Percentiles rank a stretch among this genome's conserved stretches.
phyloP scores from a whole-genome alignment of 2,888 invertebrate genomes.

The Cataglyphis altisquamis region DNA sequence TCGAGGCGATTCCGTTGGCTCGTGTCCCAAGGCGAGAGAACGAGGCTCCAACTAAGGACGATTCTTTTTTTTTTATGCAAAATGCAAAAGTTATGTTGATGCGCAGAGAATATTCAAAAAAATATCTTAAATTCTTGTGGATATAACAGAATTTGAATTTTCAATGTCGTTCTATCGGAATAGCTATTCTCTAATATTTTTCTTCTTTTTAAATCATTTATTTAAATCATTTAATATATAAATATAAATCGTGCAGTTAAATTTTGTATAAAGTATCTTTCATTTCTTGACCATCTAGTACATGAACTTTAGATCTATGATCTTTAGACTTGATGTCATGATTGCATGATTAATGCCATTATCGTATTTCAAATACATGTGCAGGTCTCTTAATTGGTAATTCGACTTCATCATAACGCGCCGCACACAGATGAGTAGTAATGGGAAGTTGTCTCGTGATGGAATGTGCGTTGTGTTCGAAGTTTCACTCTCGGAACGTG shows the following conservation, averaged over 20 bases:
- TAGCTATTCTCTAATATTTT: background rate
- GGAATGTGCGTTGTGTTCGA: conserved; percentile 63
- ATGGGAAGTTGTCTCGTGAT: conserved; percentile 61
- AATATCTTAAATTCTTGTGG: conserved; percentile 20
- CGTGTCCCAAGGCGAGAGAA: conserved; percentile 30
- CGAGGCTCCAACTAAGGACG: background rate
- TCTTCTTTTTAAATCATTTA: background rate
- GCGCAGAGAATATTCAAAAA: background rate
- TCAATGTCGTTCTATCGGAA: background rate
- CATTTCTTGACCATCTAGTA: background rate
- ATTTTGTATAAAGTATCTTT: background rate
- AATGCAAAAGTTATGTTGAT: conserved; percentile 26
- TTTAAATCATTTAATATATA: background rate
- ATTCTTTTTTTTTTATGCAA: conserved; percentile 34
- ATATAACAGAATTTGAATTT: background rate
- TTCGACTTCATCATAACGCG: conserved; percentile 21
- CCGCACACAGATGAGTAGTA: conserved; percentile 9
- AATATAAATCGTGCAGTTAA: background rate
- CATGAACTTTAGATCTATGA: background rate
- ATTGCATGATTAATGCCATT: conserved; percentile 6
- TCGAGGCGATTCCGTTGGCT: conserved; percentile 12
- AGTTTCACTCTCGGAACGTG: conserved; percentile 68
- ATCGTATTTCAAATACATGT: conserved; percentile 10
- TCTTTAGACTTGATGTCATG: background rate
- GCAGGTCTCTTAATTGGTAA: conserved; percentile 25